Percentiles rank a stretch among this genome's conserved stretches.
Conservation (phyloP, 2,113 vertebrate species). For the Salminus brasiliensis region DNA sequence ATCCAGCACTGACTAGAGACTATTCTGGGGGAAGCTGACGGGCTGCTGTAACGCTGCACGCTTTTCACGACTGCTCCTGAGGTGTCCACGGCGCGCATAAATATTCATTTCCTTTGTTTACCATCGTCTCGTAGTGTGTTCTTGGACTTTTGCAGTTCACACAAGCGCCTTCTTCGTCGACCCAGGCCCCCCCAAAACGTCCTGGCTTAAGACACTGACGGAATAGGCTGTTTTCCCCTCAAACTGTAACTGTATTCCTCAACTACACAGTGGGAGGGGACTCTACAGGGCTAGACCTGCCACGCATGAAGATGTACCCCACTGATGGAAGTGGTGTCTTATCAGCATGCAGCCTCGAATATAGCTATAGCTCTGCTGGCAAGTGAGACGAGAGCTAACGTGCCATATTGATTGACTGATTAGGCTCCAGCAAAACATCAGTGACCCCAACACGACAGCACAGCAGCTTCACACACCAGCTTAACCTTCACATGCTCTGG, state of each 20-base stretch:
- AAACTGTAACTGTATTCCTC: neutral
- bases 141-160: neutral
- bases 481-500: neutral
- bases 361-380: neutral
- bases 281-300: neutral
- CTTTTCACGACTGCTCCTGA: neutral
- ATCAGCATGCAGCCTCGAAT: neutral
- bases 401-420: neutral
- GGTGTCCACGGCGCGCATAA: neutral
- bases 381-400: neutral
- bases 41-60: neutral
- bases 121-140: neutral
- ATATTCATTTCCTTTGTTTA: slow-evolving; percentile 38
- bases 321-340: neutral
- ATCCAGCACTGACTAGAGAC: neutral
- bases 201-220: neutral
- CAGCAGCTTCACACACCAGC: too few species aligned
- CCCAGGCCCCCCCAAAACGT: neutral
- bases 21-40: neutral
- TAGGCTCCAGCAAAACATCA: neutral
- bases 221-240: neutral
- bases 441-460: neutral
- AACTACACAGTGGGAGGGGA: neutral
- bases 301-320: neutral
- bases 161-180: neutral